Evolutionary conservation across 2,797 vertebrate species (phyloP).

Genomic region (Pygocentrus nattereri): DNA sequence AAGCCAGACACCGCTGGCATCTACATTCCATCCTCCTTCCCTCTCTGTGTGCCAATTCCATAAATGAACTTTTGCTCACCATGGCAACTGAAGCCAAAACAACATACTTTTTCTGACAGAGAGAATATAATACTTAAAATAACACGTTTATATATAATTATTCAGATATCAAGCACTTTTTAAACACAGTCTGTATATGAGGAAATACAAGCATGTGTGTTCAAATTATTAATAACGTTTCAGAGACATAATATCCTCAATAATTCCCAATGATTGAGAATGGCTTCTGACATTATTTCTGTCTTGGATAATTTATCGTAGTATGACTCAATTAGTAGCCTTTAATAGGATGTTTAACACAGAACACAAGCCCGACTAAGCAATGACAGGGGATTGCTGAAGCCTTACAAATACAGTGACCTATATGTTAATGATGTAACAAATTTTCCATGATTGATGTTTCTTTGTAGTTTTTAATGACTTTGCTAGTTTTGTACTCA

Average conservation of each 20-base stretch:
- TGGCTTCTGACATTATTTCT: constrained; percentile 56
- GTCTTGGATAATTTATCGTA: constrained; percentile 76
- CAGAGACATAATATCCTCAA: constrained; percentile 59
- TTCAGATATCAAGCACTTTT: constrained; percentile 77
- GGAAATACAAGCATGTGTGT: constrained; percentile 79
- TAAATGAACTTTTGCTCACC: constrained; percentile 74
- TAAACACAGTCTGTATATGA: constrained; percentile 84
- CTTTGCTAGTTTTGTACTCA: constrained; percentile 55
- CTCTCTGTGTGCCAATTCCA: constrained; percentile 56
- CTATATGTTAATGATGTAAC: constrained; percentile 64
- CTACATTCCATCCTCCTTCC: constrained; percentile 61
- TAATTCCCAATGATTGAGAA: constrained; percentile 63
- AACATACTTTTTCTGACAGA: constrained; percentile 72
- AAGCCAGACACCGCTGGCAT: constrained; percentile 60
- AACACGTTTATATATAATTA: constrained; percentile 73
- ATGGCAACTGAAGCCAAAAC: constrained; percentile 66
- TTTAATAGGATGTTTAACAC: constrained; percentile 15
- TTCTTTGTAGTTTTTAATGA: constrained; percentile 62
- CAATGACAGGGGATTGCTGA: constrained; percentile 34
- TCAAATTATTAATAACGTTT: constrained; percentile 69
- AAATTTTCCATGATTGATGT: constrained; percentile 62
- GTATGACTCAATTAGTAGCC: constrained; percentile 35
- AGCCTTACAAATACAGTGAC: constrained; percentile 37
- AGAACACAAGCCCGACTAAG: constrained; percentile 40
- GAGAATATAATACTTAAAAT: constrained; percentile 79